Evolutionary conservation across 1,140 invertebrate genomes (phyloP).

Genomic region (Camponotus pennsylvanicus): DNA sequence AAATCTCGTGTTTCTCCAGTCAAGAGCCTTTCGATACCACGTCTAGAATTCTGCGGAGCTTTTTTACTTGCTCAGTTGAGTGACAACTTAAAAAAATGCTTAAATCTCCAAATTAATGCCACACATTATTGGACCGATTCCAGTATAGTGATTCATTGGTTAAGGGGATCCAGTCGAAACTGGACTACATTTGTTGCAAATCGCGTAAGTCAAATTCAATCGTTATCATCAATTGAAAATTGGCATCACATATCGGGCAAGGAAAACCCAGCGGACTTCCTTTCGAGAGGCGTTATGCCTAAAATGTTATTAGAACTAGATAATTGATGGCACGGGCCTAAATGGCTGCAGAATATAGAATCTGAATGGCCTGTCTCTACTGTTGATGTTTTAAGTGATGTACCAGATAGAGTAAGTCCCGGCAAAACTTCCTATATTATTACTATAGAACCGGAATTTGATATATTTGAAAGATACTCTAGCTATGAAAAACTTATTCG

Average conservation of each 20-base stretch:
- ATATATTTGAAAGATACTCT: background rate
- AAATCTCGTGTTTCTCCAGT: slow-evolving; percentile 6
- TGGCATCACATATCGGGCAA: background rate
- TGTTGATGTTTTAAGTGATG: background rate
- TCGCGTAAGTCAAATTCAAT: background rate
- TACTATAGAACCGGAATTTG: background rate
- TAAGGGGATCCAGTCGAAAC: background rate
- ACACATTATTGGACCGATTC: background rate
- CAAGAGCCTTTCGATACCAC: background rate
- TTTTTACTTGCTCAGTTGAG: background rate
- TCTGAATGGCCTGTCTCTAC: background rate
- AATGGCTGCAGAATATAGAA: background rate
- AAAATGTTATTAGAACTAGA: background rate
- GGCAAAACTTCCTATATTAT: too few relatives aligned
- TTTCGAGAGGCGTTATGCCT: background rate
- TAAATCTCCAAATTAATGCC: background rate
- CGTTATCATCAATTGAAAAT: background rate
- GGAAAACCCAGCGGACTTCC: background rate
- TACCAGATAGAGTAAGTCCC: background rate
- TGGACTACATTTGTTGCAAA: background rate
- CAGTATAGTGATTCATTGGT: background rate
- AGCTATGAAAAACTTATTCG: background rate
- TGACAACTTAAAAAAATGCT: background rate
- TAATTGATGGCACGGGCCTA: background rate
- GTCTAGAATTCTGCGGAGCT: background rate